Evolutionary conservation across 2,888 invertebrate genomes (phyloP), one percentile per base, ranked within the genome.

Genomic region (Thecocarcelia acutangulata): DNA sequence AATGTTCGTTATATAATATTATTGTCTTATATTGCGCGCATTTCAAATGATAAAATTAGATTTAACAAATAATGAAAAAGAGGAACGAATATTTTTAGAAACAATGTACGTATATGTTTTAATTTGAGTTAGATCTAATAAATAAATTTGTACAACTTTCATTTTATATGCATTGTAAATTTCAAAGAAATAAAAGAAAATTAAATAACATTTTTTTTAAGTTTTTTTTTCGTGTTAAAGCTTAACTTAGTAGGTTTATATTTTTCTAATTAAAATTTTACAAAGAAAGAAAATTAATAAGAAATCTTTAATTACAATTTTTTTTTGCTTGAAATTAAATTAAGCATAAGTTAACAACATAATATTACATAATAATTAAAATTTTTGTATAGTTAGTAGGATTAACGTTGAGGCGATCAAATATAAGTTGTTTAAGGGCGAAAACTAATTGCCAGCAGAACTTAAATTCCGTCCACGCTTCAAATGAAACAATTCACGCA

Each of bases 401-500:
- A 81, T 78, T 59, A 50, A 72, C 70, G 58, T 33, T 63, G 33
- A 19, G 73, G 15, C 17, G 28, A n/a, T 52, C 33, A 42, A 58
- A 61, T 21, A 37, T 33, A 33, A 33, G 33, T 33, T 33, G 33
- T 33, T 8, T n/a, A 37, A 54, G 15, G 24, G 9, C 2, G 5
- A n/a, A 63, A 15, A 70, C 58, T 72, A 78, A 64, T 72, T 78
- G 12, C 15, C 46, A 64, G 17, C 15, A 21, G 58, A 9, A 6
- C 59, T 6, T 17, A 59, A 1, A 70, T 81, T 69, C 85, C 89
- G 87, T 28, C 90, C 90, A 58, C 88, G 88, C 75, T 89, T 90
- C 24, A 88, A 85, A 77, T 90, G 89, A 48, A 89, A 87, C 72
- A 90, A 74, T 84, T 91, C 92, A 83, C 94, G 90, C 28, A 95